Evolutionary conservation across 2,888 invertebrate species (phyloP).

Genomic region (Tryphoninae sp.): DNA sequence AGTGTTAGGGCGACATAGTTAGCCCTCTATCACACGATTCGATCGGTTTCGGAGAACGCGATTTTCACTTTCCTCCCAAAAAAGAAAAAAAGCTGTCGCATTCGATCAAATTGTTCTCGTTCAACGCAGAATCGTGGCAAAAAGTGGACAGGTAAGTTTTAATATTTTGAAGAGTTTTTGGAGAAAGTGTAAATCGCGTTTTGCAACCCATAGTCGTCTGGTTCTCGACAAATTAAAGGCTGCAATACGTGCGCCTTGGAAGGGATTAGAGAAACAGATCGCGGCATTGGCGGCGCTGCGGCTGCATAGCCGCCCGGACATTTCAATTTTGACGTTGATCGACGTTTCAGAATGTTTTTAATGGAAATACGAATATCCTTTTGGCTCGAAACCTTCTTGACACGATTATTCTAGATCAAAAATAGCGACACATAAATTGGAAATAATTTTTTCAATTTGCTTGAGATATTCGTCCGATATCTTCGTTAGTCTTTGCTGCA

Average conservation of each 20-base stretch:
- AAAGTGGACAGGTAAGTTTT: too few species aligned
- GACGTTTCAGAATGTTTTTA: background rate
- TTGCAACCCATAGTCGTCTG: too few species aligned
- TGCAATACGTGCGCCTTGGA: too few species aligned
- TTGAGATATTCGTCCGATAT: too few species aligned
- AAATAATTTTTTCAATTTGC: background rate
- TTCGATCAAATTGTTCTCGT: too few species aligned
- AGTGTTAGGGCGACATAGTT: slow-evolving; percentile 44
- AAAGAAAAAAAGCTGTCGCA: background rate
- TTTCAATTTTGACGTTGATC: background rate
- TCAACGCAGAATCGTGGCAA: too few species aligned
- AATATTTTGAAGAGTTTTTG: too few species aligned
- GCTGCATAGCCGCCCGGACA: background rate
- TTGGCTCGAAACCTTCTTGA: background rate
- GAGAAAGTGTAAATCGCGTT: too few species aligned
- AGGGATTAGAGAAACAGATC: background rate
- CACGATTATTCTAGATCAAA: background rate
- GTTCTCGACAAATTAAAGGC: too few species aligned
- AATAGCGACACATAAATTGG: too few species aligned
- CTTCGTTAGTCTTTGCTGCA: too few species aligned
- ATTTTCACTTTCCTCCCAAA: background rate
- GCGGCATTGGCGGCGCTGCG: background rate
- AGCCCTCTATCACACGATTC: background rate
- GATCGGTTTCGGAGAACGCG: slow-evolving; percentile 14
- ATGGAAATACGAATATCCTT: background rate